Evolutionary conservation across 1,140 invertebrate species (phyloP).

Genomic region (Drosophila jambulina): DNA sequence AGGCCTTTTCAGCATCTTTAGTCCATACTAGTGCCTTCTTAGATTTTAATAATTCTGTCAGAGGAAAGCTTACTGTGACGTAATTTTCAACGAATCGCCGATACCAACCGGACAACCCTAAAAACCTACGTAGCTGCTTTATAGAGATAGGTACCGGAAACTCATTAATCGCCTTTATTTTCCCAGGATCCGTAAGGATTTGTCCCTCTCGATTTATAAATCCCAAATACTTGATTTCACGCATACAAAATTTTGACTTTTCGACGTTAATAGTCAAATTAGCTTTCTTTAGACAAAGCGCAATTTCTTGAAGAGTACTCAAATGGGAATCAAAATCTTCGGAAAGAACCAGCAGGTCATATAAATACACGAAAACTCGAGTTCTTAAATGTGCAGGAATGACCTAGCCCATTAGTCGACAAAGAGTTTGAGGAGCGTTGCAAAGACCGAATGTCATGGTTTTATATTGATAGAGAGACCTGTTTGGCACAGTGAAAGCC

Average conservation of each 20-base stretch:
- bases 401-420: not conserved
- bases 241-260: too few species aligned
- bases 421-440: constrained; percentile 6
- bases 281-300: too few species aligned
- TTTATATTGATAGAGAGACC: constrained; percentile 9
- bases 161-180: constrained; percentile 1
- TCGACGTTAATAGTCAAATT: too few species aligned
- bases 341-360: not conserved
- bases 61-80: too few species aligned
- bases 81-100: too few species aligned
- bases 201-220: constrained; percentile 6
- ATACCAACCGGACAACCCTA: not conserved
- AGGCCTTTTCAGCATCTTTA: not conserved
- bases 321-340: not conserved
- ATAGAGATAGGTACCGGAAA: constrained; percentile 4
- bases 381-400: not conserved
- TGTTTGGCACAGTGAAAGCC: not conserved
- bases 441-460: constrained; percentile 8
- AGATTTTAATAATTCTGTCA: too few species aligned
- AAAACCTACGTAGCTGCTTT: not conserved
- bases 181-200: not conserved
- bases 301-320: not conserved
- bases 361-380: not conserved
- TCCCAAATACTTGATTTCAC: not conserved
- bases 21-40: not conserved